These are phyloP conservation scores for Melanaphis sacchari DNA, from an alignment of 1,140 invertebrate genomes.

Conservation along the genomic window DNA sequence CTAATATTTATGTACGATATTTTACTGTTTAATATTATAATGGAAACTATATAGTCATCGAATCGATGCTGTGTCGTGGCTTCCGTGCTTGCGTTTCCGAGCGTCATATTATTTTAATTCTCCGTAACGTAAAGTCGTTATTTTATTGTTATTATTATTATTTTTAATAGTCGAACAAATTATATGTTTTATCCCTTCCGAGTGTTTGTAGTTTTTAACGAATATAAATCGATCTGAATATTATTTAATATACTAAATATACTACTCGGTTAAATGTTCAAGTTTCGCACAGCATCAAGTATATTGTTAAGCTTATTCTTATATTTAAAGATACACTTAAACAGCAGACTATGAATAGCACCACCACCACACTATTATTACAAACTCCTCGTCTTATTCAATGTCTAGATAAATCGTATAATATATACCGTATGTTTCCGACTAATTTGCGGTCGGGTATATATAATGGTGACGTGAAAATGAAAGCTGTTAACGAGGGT, in stretches of 20 bases:
- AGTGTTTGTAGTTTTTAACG: background rate
- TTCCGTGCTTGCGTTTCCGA: background rate
- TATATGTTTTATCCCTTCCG: background rate
- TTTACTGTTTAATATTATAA: background rate
- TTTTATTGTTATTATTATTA: too few relatives aligned
- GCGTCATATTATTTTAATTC: background rate
- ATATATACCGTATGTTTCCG: background rate
- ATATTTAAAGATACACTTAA: background rate
- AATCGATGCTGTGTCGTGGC: background rate
- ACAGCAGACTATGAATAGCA: background rate
- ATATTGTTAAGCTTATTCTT: too few relatives aligned
- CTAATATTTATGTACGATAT: background rate
- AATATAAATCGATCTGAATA: background rate
- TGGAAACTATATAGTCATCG: background rate
- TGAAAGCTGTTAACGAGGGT: background rate
- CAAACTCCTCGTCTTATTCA: background rate
- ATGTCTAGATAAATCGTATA: background rate
- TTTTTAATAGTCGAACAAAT: background rate
- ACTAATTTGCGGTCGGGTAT: constrained; percentile 33
- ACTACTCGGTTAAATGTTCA: background rate
- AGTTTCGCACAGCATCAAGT: background rate
- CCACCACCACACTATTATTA: background rate
- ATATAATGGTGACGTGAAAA: constrained; percentile 23
- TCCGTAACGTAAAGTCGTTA: background rate
- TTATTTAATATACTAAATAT: background rate